A percentile compares a stretch with the other conserved stretches of the same genome.
Evolutionary conservation across 2,888 invertebrate species (phyloP).

Genomic region (Eilema depressum): DNA sequence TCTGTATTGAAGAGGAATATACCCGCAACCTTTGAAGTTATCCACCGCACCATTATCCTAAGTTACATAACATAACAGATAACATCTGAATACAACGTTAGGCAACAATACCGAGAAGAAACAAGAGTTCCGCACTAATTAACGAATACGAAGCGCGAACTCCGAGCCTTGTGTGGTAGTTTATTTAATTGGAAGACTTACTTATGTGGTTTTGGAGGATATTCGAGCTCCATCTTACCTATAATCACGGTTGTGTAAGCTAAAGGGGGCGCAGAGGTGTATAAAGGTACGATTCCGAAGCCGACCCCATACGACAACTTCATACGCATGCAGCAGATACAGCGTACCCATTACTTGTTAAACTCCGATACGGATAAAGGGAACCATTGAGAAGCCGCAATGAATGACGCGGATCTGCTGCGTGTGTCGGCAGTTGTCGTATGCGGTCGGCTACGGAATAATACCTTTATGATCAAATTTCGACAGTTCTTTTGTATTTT

Average conservation of each 20-base stretch:
- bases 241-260: not conserved
- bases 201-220: not conserved
- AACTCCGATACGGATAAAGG: no score
- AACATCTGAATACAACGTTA: not conserved
- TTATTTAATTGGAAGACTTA: constrained; percentile 1
- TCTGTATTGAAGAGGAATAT: not conserved
- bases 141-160: not conserved
- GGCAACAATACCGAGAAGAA: not conserved
- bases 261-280: no score
- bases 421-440: no score
- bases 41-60: not conserved
- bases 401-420: no score
- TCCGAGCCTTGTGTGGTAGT: not conserved
- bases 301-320: no score
- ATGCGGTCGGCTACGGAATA: no score
- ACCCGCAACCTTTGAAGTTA: not conserved
- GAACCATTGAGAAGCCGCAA: no score
- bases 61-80: constrained; percentile 2
- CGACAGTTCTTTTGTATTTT: no score
- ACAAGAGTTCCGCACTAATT: not conserved
- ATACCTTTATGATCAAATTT: no score
- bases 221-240: not conserved
- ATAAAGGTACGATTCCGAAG: no score
- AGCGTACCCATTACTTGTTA: no score
- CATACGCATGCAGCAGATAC: no score